phyloP scores from a whole-genome alignment of 1,140 invertebrate species.

The Drosophila ohnishii region DNA sequence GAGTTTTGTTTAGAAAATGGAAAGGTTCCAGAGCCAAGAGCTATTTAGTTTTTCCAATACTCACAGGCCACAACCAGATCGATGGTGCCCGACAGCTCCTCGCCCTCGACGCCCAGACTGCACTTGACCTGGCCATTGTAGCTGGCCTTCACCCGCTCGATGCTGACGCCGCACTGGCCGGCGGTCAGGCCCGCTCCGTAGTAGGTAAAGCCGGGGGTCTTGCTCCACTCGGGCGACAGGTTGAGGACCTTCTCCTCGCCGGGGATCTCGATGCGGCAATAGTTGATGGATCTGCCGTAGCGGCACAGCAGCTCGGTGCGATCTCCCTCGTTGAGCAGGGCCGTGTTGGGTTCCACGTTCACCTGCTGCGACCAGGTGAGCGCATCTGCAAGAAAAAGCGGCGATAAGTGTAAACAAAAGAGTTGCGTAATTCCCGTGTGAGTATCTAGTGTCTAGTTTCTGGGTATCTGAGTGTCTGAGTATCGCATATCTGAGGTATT shows the following conservation, averaged over 20 bases:
- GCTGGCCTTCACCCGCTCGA: constrained; percentile 85
- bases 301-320: constrained; percentile 84
- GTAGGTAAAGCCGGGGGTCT: constrained; percentile 83
- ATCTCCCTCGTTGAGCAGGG: constrained; percentile 82
- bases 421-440: constrained; percentile 35
- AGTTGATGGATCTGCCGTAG: constrained; percentile 75
- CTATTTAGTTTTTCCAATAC: constrained; percentile 73
- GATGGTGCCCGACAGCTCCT: constrained; percentile 85
- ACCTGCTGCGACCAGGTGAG: constrained; percentile 72
- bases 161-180: constrained; percentile 88
- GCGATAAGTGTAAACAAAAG: constrained; percentile 16
- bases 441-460: constrained; percentile 54
- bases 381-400: constrained; percentile 62
- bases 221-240: constrained; percentile 68
- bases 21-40: background rate
- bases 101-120: constrained; percentile 83
- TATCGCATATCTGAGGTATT: constrained; percentile 32
- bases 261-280: constrained; percentile 84
- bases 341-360: constrained; percentile 76
- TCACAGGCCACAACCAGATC: constrained; percentile 88
- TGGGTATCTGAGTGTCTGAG: constrained; percentile 37
- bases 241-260: constrained; percentile 81
- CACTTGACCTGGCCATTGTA: constrained; percentile 89
- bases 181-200: constrained; percentile 84
- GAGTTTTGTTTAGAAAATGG: background rate